Base-by-base conservation (phyloP, 2,888 invertebrate genomes). In the Acanthoscelides obtectus region DNA sequence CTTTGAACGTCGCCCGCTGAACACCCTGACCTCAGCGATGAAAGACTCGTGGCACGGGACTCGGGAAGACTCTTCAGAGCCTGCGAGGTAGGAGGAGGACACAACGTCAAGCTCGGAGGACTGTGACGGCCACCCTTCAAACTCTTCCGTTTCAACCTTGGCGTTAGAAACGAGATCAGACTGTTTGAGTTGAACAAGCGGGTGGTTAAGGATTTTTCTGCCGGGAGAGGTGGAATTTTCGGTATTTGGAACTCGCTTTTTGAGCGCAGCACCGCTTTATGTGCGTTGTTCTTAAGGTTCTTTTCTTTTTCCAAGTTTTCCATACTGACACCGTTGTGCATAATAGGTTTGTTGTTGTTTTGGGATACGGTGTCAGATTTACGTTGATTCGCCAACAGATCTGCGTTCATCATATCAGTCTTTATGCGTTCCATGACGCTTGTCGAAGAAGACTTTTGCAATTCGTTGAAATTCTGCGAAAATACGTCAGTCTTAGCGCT, bases 121-220 rank as follows among this genome's bases (percentile, higher is more conserved):
- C 77, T 77, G 20, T 72, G 75, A 17, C 71, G 63, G 1, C 70
- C 70, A n/a, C 73, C 69, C 22, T 70, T 69, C 4, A 66, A 22
- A 68, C 74, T 75, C 66, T 74, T 75, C 66, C 76, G 66, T 69
- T 74, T 75, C 71, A 89, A 88, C 66, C 89, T 85, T 69, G 90
- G 90, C 72, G 90, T 90, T 75, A 90, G 83, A 79, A 90, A 90
- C 73, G 87, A 87, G 82, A 89, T 88, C 73, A 90, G 80, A 79
- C 87, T 81, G 70, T 84, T 83, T 1, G 83, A 81, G 73, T 81
- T 80, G 70, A 83, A 82, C 66, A 80, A 78, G 72, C 79, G 79
- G 63, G 80, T 78, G 68, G 82, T 80, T 22, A 76, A 77, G 6
- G 76, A 74, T 20, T 76, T 76, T n/a, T 79, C 77, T n/a, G 73